These are phyloP conservation scores for Epinephelus moara DNA, from an alignment of 2,113 vertebrate genomes.

Conservation along the genomic window DNA sequence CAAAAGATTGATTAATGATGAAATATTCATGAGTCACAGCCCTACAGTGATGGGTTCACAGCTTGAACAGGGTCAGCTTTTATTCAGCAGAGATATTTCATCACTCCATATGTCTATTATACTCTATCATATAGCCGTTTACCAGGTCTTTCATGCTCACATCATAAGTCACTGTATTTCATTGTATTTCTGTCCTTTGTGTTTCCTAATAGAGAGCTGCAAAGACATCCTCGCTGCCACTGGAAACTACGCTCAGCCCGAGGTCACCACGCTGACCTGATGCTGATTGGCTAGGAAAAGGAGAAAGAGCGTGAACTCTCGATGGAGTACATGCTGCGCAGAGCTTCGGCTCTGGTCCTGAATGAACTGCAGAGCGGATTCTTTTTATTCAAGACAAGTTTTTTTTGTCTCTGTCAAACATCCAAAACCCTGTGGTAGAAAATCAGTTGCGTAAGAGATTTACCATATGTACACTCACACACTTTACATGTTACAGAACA, in stretches of 20 bases:
- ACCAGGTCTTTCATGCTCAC: neutral
- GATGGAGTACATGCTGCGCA: neutral
- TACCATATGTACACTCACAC: conserved; percentile 29
- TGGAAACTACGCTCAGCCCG: conserved; percentile 79
- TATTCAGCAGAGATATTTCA: neutral
- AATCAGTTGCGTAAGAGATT: conserved; percentile 40
- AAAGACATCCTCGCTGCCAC: conserved; percentile 78
- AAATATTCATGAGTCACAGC: neutral
- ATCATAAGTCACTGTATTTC: conserved; percentile 1
- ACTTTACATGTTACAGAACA: conserved; percentile 57
- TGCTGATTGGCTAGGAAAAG: conserved; percentile 31
- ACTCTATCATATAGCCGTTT: neutral
- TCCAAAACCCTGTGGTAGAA: conserved; percentile 44
- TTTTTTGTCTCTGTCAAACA: neutral
- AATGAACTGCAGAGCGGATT: conserved; percentile 38
- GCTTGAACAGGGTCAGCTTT: neutral
- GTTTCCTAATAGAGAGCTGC: conserved; percentile 80
- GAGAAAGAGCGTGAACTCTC: conserved; percentile 23
- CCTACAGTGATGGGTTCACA: neutral
- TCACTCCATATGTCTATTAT: too few species aligned
- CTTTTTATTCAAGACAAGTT: conserved; percentile 28
- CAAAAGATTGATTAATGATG: too few species aligned
- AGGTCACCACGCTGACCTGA: conserved; percentile 84
- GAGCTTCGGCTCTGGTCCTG: neutral
- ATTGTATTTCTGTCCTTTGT: conserved; percentile 39